A percentile compares a stretch with the other conserved stretches of the same genome.
These are phyloP conservation scores for Rhamnusium bicolor DNA, from an alignment of 2,888 invertebrate genomes.

Conservation along the genomic window DNA sequence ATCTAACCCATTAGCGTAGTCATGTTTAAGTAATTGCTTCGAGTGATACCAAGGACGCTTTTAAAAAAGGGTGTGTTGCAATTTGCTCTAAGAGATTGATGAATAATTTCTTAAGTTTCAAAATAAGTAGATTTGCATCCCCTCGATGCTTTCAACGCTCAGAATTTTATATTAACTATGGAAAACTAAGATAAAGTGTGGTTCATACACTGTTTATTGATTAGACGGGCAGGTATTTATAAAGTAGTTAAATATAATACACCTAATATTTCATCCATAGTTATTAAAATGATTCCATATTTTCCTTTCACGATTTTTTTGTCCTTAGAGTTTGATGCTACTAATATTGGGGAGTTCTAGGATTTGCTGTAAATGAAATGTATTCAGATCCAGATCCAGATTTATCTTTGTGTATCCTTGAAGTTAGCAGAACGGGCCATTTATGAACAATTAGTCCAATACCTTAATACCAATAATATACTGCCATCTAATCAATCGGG, in stretches of 20 bases:
- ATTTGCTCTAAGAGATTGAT: conserved; percentile 61
- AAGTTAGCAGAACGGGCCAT: too few relatives aligned
- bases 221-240: neutral
- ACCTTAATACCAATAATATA: too few relatives aligned
- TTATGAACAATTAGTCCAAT: too few relatives aligned
- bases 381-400: too few relatives aligned
- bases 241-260: neutral
- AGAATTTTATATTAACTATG: conserved; percentile 51
- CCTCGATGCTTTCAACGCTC: conserved; percentile 43
- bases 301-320: too few relatives aligned
- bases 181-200: conserved; percentile 19
- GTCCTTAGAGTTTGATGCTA: too few relatives aligned
- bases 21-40: conserved; percentile 48
- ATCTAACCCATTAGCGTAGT: conserved; percentile 48
- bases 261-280: neutral
- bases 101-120: conserved; percentile 64
- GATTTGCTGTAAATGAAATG: too few relatives aligned
- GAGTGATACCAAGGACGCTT: conserved; percentile 47
- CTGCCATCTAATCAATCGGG: too few relatives aligned
- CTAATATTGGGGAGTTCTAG: too few relatives aligned
- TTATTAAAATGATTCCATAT: too few relatives aligned
- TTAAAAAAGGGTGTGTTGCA: conserved; percentile 50
- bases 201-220: neutral
- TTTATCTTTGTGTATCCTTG: too few relatives aligned
- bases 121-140: conserved; percentile 58